Evolutionary conservation across 2,797 vertebrate genomes (phyloP), one percentile per base, ranked within the genome.

Genomic region (Graptemys geographica): DNA sequence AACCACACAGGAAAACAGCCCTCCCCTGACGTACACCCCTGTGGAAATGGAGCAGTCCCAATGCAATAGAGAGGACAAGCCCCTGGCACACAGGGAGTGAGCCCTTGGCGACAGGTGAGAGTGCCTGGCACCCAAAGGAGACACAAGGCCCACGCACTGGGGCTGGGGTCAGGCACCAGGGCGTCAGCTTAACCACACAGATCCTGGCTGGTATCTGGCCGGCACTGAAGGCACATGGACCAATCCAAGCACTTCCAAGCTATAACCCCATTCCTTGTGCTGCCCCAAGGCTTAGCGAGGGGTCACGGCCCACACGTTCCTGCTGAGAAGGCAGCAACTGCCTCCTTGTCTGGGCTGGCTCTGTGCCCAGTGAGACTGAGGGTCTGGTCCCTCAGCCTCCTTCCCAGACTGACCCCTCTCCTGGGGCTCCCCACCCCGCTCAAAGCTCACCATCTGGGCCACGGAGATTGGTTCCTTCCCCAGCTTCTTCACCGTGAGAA

Each of bases 401-500:
- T 76, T 76, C 72, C 72, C 72, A 28, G 8, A 28, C 11, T 15
- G 25, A 25, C 44, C 72, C 19, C 6, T n/a, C 19, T 10, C 69
- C 19, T 72, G 69, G 69, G 69, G n/a, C 69, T 53, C 28, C 15
- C 11, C 41, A 2, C 55, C 27, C 23, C 18, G 2, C 28, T 79
- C 37, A 23, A 81, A 97, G 33, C 98, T 98, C 87, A 98, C 98
- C 28, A 88, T 97, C 94, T 99, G 98, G 80, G 93, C 97, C 88
- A 95, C 92, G 52, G 96, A 98, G 65, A 85, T 97, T 23, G 98
- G 91, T 49, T 53, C 91, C 87, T 98, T 98, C n/a, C 97, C 98
- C 33, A 86, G 83, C 84, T 98, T 99, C 49, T 88, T 85, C 28
- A 99, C 95, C 25, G 97, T 98, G 11, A 99, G 97, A 47, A 94